These are phyloP conservation scores for Papilio demoleus DNA, from an alignment of 2,888 invertebrate genomes.

Conservation along the genomic window DNA sequence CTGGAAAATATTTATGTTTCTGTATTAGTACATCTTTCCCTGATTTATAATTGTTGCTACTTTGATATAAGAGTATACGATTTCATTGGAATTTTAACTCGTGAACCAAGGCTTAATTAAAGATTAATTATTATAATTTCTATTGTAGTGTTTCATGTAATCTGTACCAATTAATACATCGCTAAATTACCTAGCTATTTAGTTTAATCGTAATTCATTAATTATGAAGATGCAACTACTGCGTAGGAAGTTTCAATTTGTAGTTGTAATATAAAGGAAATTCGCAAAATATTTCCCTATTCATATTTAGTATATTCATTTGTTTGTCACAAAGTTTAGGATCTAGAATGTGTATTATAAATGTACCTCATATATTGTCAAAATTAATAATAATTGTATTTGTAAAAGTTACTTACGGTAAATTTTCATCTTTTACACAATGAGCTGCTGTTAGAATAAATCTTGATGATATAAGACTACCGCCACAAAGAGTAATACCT, in stretches of 20 bases:
- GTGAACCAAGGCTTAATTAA: no score
- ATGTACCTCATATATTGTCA: background rate
- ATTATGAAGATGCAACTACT: background rate
- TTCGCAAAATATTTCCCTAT: background rate
- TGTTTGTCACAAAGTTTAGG: background rate
- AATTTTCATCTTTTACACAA: slow-evolving; percentile 51
- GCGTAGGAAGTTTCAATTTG: background rate
- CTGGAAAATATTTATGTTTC: slow-evolving; percentile 42
- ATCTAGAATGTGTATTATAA: background rate
- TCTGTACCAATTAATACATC: no score
- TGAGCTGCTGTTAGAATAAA: slow-evolving; percentile 78
- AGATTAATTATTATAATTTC: no score
- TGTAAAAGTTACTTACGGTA: slow-evolving; percentile 37
- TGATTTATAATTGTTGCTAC: no score
- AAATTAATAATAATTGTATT: background rate
- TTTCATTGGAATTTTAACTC: no score
- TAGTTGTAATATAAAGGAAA: background rate
- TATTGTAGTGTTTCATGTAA: no score
- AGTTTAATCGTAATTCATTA: no score
- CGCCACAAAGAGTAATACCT: slow-evolving; percentile 61
- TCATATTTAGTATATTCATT: background rate
- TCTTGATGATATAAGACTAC: slow-evolving; percentile 65
- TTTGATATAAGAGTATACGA: no score
- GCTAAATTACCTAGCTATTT: no score
- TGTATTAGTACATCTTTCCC: background rate